Conservation (phyloP, 2,113 vertebrate genomes). For the Gadus chalcogrammus region DNA sequence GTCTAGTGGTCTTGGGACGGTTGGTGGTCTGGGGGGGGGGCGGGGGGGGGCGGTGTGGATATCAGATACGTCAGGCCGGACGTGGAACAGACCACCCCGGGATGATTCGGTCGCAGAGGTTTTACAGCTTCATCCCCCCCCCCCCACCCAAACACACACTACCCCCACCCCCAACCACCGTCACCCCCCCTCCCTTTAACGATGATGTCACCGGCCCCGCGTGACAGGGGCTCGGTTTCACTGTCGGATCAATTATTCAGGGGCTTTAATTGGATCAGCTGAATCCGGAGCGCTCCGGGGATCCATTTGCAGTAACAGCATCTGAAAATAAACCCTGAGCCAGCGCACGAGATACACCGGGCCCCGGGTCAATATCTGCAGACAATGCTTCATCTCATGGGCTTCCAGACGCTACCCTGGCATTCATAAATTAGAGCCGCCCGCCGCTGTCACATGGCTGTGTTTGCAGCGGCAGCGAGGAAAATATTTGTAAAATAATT, state of each 20-base stretch:
- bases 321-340: constrained; percentile 69
- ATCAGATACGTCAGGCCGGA: constrained; percentile 63
- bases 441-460: constrained; percentile 21
- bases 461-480: not conserved
- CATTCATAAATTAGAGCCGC: constrained; percentile 23
- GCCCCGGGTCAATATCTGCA: constrained; percentile 52
- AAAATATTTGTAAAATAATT: too few relatives aligned
- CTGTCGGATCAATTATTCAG: constrained; percentile 75
- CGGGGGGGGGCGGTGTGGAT: too few relatives aligned
- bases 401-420: not conserved
- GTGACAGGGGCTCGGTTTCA: constrained; percentile 67
- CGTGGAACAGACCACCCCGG: constrained; percentile 57
- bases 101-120: constrained; percentile 60
- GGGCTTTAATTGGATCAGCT: constrained; percentile 72
- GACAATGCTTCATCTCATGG: constrained; percentile 39
- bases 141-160: too few relatives aligned
- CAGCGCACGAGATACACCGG: constrained; percentile 46
- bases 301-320: constrained; percentile 71
- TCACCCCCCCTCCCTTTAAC: constrained; percentile 44
- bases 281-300: constrained; percentile 65
- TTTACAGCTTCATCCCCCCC: too few relatives aligned
- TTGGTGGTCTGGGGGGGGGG: constrained; percentile 32
- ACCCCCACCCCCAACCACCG: too few relatives aligned
- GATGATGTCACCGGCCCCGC: constrained; percentile 70
- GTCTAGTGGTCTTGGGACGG: constrained; percentile 50